Conservation (phyloP, 2,888 invertebrate species). For the Mimas tiliae region DNA sequence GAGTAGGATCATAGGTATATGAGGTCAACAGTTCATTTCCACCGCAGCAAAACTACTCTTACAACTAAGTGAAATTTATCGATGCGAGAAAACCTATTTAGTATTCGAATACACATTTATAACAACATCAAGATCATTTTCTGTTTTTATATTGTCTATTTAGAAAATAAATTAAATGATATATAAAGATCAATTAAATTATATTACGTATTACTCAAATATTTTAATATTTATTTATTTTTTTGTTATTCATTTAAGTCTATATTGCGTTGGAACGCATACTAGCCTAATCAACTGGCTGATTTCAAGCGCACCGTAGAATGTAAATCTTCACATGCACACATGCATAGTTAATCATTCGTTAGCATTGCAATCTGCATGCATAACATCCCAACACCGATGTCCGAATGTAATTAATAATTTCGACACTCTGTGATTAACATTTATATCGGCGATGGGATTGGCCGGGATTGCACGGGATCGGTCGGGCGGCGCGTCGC, state of each 20-base stretch:
- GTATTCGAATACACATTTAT: too few relatives aligned
- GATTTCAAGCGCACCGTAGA: slow-evolving; percentile 23
- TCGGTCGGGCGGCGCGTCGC: slow-evolving; percentile 34
- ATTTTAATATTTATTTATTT: too few relatives aligned
- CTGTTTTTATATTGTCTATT: too few relatives aligned
- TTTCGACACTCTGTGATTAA: slow-evolving; percentile 81
- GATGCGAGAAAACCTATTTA: too few relatives aligned
- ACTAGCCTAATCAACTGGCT: slow-evolving; percentile 30
- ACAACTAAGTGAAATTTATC: too few relatives aligned
- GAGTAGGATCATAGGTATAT: too few relatives aligned
- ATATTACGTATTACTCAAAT: too few relatives aligned
- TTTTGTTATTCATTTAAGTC: neutral
- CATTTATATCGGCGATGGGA: slow-evolving; percentile 73
- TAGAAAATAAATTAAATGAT: too few relatives aligned
- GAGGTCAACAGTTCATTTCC: too few relatives aligned
- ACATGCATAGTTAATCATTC: slow-evolving; percentile 75
- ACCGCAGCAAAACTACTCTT: too few relatives aligned
- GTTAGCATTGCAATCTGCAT: slow-evolving; percentile 83
- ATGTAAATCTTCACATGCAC: slow-evolving; percentile 29
- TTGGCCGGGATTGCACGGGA: slow-evolving; percentile 57
- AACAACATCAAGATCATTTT: too few relatives aligned
- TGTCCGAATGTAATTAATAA: slow-evolving; percentile 79
- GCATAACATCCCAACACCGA: slow-evolving; percentile 67
- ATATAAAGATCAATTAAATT: too few relatives aligned
- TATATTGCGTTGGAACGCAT: neutral